Base-by-base conservation (phyloP, 2,888 invertebrate genomes). In the Coelogynopora nodosa region DNA sequence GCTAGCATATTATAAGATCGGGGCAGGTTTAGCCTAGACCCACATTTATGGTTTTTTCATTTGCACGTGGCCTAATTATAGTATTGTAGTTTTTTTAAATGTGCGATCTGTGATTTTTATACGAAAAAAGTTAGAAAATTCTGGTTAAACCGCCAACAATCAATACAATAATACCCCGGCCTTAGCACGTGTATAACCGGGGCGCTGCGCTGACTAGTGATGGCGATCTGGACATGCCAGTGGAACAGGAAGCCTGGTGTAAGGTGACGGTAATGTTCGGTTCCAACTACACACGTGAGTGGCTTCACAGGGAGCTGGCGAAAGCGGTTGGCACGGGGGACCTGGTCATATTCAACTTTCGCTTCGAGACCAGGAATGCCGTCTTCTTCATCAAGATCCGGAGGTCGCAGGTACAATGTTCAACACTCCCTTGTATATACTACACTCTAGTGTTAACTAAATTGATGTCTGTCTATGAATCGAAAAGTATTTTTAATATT, bases 331-430 rank as follows among this genome's bases (percentile, higher is more conserved):
- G 23, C 5, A 2, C 74, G 2, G 18, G 23, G 23, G 5, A n/a
- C 27, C 49, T 49, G 5, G 74, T 74, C 27, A 49, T 49, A 18
- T 74, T n/a, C 74, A 74, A 74, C 74, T 74, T 74, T 23, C 74
- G 74, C 74, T 74, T 74, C 23, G 74, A 74, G 74, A 74, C 74
- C 18, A 74, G 23, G 27, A 74, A 74, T 74, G 74, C 74, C 27
- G 74, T 74, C 27, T 74, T 74, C 27, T 74, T 74, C 74, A 74
- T 74, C 27, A 5, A 23, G 10, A 74, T 74, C 18, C 74, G 23
- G 27, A 10, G 74, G 2, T 74, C 74, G 23, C 74, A 74, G 74
- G 74, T 74, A n/a, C n/a, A n/a, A n/a, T n/a, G n/a, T n/a, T n/a
- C n/a, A n/a, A n/a, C n/a, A n/a, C n/a, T n/a, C n/a, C n/a, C n/a